Conservation (phyloP, 2,797 vertebrate genomes). For the Tapirus indicus region DNA sequence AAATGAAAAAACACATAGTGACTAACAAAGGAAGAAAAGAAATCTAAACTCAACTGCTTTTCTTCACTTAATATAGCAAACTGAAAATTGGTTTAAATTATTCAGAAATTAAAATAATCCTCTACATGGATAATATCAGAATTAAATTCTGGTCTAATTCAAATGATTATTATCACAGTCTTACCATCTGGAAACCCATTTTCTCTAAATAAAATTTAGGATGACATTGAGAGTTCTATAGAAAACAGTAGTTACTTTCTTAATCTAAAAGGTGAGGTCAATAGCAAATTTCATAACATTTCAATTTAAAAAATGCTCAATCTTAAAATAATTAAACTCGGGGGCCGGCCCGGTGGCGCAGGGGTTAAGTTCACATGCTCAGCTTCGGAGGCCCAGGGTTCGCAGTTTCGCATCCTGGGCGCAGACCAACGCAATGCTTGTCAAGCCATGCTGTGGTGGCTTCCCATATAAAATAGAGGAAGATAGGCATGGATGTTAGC, state of each 20-base stretch:
- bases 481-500: too few relatives aligned
- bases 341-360: too few relatives aligned
- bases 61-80: conserved; percentile 50
- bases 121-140: conserved; percentile 68
- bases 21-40: neutral
- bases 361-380: too few relatives aligned
- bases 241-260: conserved; percentile 19
- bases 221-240: conserved; percentile 28
- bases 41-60: neutral
- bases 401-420: too few relatives aligned
- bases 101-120: conserved; percentile 64
- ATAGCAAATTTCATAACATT: neutral
- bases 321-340: conserved; percentile 39
- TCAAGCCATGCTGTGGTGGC: too few relatives aligned
- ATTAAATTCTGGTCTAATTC: conserved; percentile 69
- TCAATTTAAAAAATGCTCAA: neutral
- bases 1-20: neutral
- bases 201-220: conserved; percentile 13
- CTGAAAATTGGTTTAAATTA: conserved; percentile 55
- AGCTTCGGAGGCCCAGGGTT: too few relatives aligned
- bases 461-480: too few relatives aligned
- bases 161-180: conserved; percentile 41
- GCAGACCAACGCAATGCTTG: too few relatives aligned
- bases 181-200: conserved; percentile 45
- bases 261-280: neutral